Evolutionary conservation across 2,888 invertebrate species (phyloP), one percentile per base, ranked within the genome.

Genomic region (Nasonia oneida): DNA sequence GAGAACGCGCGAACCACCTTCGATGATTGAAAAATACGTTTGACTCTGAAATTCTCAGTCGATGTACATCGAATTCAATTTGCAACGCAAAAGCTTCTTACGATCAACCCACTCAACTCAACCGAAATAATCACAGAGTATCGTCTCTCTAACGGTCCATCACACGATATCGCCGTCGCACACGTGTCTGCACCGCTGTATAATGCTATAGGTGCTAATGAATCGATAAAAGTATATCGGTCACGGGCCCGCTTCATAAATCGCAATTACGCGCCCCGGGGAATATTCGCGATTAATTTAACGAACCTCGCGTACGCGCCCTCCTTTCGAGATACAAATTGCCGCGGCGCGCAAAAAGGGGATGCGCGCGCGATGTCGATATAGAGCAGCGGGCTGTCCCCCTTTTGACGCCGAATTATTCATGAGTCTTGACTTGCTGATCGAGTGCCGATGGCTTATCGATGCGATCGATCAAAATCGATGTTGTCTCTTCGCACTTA

Each of bases 191-290:
- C 33, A 33, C 12, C 73, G 14, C 15, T 37, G 3, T 8, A 29
- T 29, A 29, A 29, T 29, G 4, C 37, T 5, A 61, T 61, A 64
- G 42, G 33, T 29, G 88, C 89, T 91, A 91, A 91, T 90, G 90
- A 91, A 91, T 90, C 89, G 89, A 90, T 90, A 89, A 90, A 90
- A 90, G 89, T 90, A 89, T 89, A 89, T 89, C 88, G 75, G 84
- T 84, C 80, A 70, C 76, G 42, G 23, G 70, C 86, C 79, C 87
- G 80, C 86, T 89, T 90, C 90, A 91, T 91, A 91, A 91, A 91
- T 91, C 89, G 90, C 89, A 91, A 91, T 91, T 90, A 90, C 89
- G 89, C 81, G 70, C 87, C 88, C 87, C 87, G 23, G 83, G 88
- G 88, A 90, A 89, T 73, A 12, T 89, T 89, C 88, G 90, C 88